Evolutionary conservation across 2,113 vertebrate species (phyloP), one percentile per base, ranked within the genome.

Genomic region (Cryptotis parvus): DNA sequence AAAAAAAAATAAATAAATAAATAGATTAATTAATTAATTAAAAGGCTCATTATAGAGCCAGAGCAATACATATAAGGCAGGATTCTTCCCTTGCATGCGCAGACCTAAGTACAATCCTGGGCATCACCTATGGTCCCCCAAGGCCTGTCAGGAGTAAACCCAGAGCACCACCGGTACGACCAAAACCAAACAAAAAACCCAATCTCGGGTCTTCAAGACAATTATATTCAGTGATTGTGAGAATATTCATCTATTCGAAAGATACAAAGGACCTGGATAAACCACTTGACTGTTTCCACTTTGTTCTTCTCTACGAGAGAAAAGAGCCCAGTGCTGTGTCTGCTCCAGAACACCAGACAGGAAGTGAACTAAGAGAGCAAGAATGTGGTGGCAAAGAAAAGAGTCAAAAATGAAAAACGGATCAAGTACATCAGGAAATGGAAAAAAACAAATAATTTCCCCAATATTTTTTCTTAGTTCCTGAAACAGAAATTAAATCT

Each of bases 381-480:
- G 90, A 97, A 97, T 94, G 92, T 52, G 58, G 85, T 94, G 95
- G 95, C 92, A 93, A 87, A 89, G 24, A 86, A 93, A 65, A 91
- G 84, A 89, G 66, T 91, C 65, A 87, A 91, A 93, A 94, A 94
- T 94, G 90, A 95, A 95, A 96, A 96, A 95, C 93, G 94, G 94
- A 94, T 90, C 95, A 95, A 94, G 95, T 84, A 79, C 43, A 95
- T 49, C 91, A 96, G 91, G 95, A 94, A 96, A 97, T 95, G 96
- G 95, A 93, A 96, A 97, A n/a, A 96, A 96, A 84, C 94, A 97
- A 96, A 96, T 92, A 94, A 91, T 84, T 94, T 85, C 15, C 80
- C 78, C 69, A 24, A 70, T 31, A 90, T 49, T 49, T 87, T 85
- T 73, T 41, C 77, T 86, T 76, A 92, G 87, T 79, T 95, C 75